Percentiles rank a stretch among this genome's conserved stretches.
Evolutionary conservation across 1,140 invertebrate genomes (phyloP).

Genomic region (Orius laevigatus): DNA sequence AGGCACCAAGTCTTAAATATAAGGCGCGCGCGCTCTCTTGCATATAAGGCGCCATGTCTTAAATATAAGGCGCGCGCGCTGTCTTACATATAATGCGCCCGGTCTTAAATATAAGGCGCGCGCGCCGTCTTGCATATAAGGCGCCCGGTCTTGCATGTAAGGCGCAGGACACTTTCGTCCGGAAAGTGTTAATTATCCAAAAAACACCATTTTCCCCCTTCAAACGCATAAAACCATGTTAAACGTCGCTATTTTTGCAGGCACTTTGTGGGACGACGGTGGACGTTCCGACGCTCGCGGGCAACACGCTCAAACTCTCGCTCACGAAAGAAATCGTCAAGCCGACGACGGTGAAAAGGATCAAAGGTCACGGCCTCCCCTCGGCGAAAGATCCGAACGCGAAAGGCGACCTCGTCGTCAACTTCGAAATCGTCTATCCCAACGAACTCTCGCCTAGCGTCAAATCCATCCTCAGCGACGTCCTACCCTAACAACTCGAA

Average conservation of each 20-base stretch:
- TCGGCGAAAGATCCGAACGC: constrained; percentile 81
- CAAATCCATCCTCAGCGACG: constrained; percentile 80
- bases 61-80: no score
- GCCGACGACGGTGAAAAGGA: constrained; percentile 74
- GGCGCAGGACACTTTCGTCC: no score
- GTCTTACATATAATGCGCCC: no score
- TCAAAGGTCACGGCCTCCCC: constrained; percentile 86
- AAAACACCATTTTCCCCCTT: no score
- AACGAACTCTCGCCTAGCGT: constrained; percentile 61
- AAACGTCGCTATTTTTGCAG: constrained; percentile 36
- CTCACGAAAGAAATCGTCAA: constrained; percentile 79
- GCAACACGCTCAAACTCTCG: constrained; percentile 68
- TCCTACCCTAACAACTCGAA: constrained; percentile 52
- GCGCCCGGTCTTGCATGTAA: no score
- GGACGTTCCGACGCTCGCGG: constrained; percentile 80
- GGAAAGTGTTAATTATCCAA: no score
- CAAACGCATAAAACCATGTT: no score
- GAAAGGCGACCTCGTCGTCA: constrained; percentile 89
- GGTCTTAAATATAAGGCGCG: no score
- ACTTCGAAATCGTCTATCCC: constrained; percentile 96
- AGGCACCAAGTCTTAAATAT: no score
- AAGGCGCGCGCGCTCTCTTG: no score
- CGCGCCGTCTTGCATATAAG: no score
- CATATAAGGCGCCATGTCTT: no score
- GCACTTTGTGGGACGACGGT: constrained; percentile 79